Evolutionary conservation across 2,113 vertebrate genomes (phyloP).

Genomic region (Vimba vimba): DNA sequence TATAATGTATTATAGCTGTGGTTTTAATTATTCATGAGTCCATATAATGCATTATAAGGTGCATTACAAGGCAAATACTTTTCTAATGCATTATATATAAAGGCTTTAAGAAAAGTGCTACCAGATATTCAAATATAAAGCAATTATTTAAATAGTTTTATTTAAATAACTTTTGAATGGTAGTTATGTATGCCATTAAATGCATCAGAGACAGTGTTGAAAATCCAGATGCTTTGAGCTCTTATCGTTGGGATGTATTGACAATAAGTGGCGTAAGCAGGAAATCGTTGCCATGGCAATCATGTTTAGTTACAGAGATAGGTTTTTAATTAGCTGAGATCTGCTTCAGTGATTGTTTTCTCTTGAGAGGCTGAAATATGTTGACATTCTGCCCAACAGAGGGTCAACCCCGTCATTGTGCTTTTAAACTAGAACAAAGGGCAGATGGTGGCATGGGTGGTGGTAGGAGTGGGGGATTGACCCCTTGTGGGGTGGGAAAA

Average conservation of each 20-base stretch:
- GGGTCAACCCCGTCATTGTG: constrained; percentile 42
- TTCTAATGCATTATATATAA: too few relatives aligned
- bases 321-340: constrained; percentile 62
- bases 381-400: constrained; percentile 48
- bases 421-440: constrained; percentile 35
- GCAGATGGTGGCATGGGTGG: constrained; percentile 9
- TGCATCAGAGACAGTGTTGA: neutral
- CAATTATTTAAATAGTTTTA: constrained; percentile 5
- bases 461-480: constrained; percentile 43
- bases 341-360: constrained; percentile 55
- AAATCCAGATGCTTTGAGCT: constrained; percentile 26
- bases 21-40: too few relatives aligned
- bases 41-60: too few relatives aligned
- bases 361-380: constrained; percentile 56
- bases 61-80: too few relatives aligned
- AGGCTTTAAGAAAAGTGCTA: too few relatives aligned
- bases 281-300: constrained; percentile 55
- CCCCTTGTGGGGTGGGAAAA: constrained; percentile 55
- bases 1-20: too few relatives aligned
- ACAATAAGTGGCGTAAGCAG: constrained; percentile 58
- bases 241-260: constrained; percentile 45
- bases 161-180: too few relatives aligned
- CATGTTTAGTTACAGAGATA: constrained; percentile 62
- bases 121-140: neutral
- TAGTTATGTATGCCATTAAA: too few relatives aligned